Conservation (phyloP, 1,140 invertebrate genomes). For the Diplogasteroides magnus region DNA sequence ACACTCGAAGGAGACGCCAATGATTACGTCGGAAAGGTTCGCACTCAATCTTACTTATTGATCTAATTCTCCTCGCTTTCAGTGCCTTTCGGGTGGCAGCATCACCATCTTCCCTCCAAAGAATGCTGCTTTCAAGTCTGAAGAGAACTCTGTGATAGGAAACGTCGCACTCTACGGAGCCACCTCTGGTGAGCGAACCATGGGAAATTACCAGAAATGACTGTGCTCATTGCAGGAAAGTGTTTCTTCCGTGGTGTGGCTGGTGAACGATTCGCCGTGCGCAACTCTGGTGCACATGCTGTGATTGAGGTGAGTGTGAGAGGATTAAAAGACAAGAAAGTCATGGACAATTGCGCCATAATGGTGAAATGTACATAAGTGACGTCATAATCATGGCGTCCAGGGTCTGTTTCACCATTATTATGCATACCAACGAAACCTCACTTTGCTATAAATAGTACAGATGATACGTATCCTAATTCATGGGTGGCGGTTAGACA, state of each 20-base stretch:
- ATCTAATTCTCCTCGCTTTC: constrained; percentile 35
- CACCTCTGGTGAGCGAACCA: constrained; percentile 68
- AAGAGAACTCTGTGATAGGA: constrained; percentile 91
- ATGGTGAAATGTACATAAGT: no score
- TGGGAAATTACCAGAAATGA: no score
- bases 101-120: constrained; percentile 89
- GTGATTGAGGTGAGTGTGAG: constrained; percentile 65
- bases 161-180: constrained; percentile 98
- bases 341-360: no score
- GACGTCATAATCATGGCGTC: no score
- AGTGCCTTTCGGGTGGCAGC: constrained; percentile 88
- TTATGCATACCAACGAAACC: no score
- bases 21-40: constrained; percentile 87
- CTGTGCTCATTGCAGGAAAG: no score
- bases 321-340: neutral
- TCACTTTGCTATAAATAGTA: no score
- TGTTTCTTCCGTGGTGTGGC: constrained; percentile 80
- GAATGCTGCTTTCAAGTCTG: constrained; percentile 73
- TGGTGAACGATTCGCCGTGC: constrained; percentile 92
- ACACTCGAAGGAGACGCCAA: constrained; percentile 93
- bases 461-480: no score
- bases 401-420: no score
- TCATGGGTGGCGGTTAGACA: no score
- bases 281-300: constrained; percentile 89
- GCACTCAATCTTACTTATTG: constrained; percentile 1